Percentiles rank a stretch among this genome's conserved stretches.
Evolutionary conservation across 2,113 vertebrate genomes (phyloP).

Genomic region (Peromyscus polionotus): DNA sequence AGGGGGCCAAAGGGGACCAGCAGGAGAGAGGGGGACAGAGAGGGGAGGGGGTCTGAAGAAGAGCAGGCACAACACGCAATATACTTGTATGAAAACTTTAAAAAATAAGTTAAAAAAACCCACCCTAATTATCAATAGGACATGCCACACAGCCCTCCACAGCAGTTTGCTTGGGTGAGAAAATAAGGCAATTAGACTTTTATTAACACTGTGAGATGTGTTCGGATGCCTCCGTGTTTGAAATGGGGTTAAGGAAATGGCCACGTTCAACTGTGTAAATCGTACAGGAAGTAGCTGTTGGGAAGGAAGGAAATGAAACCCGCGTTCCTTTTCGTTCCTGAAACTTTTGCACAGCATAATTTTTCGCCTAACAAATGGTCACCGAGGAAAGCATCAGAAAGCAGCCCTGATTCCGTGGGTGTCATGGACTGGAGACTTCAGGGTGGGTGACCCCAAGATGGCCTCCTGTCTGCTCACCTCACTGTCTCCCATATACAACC

Average conservation of each 20-base stretch:
- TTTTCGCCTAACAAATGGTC: slow-evolving; percentile 18
- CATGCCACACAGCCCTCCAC: slow-evolving; percentile 5
- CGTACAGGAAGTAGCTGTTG: slow-evolving; percentile 65
- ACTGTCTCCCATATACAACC: slow-evolving; percentile 72
- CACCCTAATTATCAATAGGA: slow-evolving; percentile 45
- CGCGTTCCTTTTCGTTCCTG: not conserved
- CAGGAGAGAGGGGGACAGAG: too few relatives aligned
- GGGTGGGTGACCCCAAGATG: slow-evolving; percentile 72
- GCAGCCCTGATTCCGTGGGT: slow-evolving; percentile 49
- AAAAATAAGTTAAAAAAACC: not conserved
- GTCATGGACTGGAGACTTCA: slow-evolving; percentile 49
- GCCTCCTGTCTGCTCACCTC: slow-evolving; percentile 64
- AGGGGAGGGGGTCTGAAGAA: too few relatives aligned
- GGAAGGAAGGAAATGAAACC: not conserved
- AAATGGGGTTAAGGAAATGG: slow-evolving; percentile 59
- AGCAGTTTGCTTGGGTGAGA: slow-evolving; percentile 24
- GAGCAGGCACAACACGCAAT: too few relatives aligned
- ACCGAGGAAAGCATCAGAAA: slow-evolving; percentile 54
- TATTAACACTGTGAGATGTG: slow-evolving; percentile 47
- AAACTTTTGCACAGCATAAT: slow-evolving; percentile 23
- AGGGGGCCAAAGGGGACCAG: not conserved
- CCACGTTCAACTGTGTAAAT: slow-evolving; percentile 59
- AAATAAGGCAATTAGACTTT: slow-evolving; percentile 65
- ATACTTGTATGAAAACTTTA: not conserved
- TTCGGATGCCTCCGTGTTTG: slow-evolving; percentile 68